Conservation (phyloP, 2,888 invertebrate species). For the Linnaemya vulpina region DNA sequence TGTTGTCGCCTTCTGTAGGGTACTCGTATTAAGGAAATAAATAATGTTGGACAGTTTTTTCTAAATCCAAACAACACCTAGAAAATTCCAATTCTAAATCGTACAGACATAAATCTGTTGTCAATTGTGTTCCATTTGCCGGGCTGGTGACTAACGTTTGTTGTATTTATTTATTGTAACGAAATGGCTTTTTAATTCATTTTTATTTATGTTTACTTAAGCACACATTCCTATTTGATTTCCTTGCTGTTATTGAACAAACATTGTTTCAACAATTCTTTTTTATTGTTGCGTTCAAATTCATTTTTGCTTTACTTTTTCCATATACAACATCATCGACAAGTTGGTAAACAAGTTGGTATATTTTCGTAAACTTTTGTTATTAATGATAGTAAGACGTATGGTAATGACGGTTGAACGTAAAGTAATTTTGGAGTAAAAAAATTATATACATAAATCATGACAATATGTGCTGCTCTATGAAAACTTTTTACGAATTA, state of each 20-base stretch:
- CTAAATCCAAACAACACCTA: neutral
- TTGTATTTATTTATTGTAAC: conserved; percentile 14
- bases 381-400: conserved; percentile 65
- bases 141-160: conserved; percentile 30
- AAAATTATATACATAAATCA: conserved; percentile 61
- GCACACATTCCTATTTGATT: neutral
- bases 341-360: conserved; percentile 35
- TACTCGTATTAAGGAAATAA: neutral
- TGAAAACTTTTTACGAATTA: conserved; percentile 28
- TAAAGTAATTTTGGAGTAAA: conserved; percentile 18
- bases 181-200: conserved; percentile 65
- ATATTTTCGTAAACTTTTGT: conserved; percentile 48
- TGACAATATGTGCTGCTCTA: conserved; percentile 16
- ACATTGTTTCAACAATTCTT: conserved; percentile 48
- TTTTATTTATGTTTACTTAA: conserved; percentile 39
- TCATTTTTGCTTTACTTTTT: neutral
- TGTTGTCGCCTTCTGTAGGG: neutral
- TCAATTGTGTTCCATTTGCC: conserved; percentile 6
- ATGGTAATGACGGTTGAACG: conserved; percentile 59
- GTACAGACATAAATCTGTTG: neutral
- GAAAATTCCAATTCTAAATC: no score
- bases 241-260: conserved; percentile 64
- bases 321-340: conserved; percentile 34
- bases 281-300: neutral
- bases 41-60: neutral